A percentile compares a stretch with the other conserved stretches of the same genome.
Evolutionary conservation across 2,113 vertebrate species (phyloP).

Genomic region (Misgurnus mizolepis): DNA sequence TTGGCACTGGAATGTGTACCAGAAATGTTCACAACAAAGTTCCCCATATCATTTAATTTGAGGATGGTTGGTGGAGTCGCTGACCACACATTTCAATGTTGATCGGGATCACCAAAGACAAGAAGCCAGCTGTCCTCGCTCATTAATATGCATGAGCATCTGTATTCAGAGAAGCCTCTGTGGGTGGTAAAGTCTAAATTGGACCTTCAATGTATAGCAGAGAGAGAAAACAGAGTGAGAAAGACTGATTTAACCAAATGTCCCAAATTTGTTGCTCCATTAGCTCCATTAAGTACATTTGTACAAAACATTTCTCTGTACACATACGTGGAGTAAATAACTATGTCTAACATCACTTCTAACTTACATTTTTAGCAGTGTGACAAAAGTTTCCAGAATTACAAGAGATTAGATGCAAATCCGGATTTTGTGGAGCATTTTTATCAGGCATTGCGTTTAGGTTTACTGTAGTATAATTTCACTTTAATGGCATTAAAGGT

Average conservation of each 20-base stretch:
- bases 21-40: not conserved
- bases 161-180: conserved; percentile 45
- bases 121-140: conserved; percentile 54
- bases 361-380: too few species aligned
- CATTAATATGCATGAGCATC: conserved; percentile 63
- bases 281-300: not conserved
- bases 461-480: too few species aligned
- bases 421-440: too few species aligned
- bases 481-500: too few species aligned
- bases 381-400: too few species aligned
- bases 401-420: too few species aligned
- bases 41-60: not conserved
- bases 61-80: conserved; percentile 35
- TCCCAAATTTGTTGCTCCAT: conserved; percentile 1
- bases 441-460: too few species aligned
- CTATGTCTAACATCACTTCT: too few species aligned
- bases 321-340: not conserved
- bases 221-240: not conserved
- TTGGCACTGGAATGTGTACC: not conserved
- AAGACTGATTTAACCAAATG: conserved; percentile 10
- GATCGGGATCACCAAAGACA: conserved; percentile 54
- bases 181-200: conserved; percentile 21
- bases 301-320: conserved; percentile 5
- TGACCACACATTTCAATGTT: conserved; percentile 42
- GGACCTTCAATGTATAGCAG: conserved; percentile 17